These are phyloP conservation scores for Propithecus coquereli DNA, from an alignment of 2,113 vertebrate species.

Conservation along the genomic window DNA sequence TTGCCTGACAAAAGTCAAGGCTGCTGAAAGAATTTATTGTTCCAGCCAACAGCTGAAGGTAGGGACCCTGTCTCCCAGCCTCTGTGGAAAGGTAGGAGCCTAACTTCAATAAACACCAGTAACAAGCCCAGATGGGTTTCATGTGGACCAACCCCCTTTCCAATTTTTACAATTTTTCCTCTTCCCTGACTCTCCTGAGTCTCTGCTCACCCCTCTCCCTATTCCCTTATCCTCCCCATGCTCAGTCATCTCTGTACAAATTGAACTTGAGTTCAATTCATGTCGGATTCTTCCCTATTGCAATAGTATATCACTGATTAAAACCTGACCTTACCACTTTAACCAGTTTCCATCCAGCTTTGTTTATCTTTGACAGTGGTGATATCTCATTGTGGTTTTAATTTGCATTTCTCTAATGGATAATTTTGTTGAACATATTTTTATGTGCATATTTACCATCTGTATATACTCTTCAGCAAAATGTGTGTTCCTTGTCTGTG, in stretches of 20 bases:
- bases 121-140: background rate
- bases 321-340: background rate
- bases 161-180: background rate
- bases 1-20: background rate
- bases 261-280: background rate
- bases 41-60: background rate
- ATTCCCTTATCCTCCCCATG: background rate
- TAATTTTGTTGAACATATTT: slow-evolving; percentile 39
- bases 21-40: background rate
- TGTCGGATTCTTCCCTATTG: background rate
- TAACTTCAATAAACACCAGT: background rate
- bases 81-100: background rate
- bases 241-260: background rate
- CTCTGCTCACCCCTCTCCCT: too few species aligned
- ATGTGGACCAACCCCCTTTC: background rate
- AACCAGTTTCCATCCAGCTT: background rate
- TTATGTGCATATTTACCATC: background rate
- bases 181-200: background rate
- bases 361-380: background rate
- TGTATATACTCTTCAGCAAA: slow-evolving; percentile 32
- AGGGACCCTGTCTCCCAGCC: background rate
- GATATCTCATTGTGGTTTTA: background rate
- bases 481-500: background rate
- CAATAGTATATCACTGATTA: background rate
- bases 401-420: slow-evolving; percentile 26